Base-by-base conservation (phyloP, 53 echinoderm and acorn worm species). In the Hippasteria phrygiana region DNA sequence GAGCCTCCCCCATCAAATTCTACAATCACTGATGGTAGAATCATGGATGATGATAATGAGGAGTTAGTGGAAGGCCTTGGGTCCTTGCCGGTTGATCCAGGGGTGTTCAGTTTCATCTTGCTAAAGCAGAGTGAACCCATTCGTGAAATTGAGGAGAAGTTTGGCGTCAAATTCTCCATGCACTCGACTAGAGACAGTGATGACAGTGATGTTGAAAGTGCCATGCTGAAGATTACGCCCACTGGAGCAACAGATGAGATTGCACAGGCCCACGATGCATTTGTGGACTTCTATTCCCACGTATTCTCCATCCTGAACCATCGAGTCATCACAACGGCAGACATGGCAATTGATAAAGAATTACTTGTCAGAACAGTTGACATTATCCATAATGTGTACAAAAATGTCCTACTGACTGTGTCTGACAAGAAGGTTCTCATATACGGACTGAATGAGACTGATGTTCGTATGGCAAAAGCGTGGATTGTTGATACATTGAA, bases 101-200 rank as follows among this genome's bases (percentile, higher is more conserved):
- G 87, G 18, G 78, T 91, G 12, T 91, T 67, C 36, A 77, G 67
- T 13, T 91, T 67, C 87, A 87, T 91, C 45, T 35, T 65, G 41
- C 70, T 87, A 18, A 91, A 77, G 55, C 54, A 69, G 51, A 70
- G 78, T 26, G 53, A 67, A 37, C 20, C 42, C 42, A 77, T 91
- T 26, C 87, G 77, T 42, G 67, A 56, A 16, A 50, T 91, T 38
- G 91, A 91, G 55, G 87, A 65, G 55, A 71, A n/a, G 31, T 87
- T 27, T 77, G 78, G 87, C 17, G 91, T 91, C 34, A 91, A 69
- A 56, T 87, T 91, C 39, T 54, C 78, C 42, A 85, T 85, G 70
- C 70, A 70, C 11, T n/a, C 65, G 7, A 65, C 85, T 20, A 71
- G 39, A 70, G 85, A 85, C 4, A 41, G 41, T 47, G 59, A 78